Percentiles rank a stretch among this genome's conserved stretches.
These are phyloP conservation scores for Pachyramphus minor DNA, from an alignment of 2,113 vertebrate genomes.

Conservation along the genomic window DNA sequence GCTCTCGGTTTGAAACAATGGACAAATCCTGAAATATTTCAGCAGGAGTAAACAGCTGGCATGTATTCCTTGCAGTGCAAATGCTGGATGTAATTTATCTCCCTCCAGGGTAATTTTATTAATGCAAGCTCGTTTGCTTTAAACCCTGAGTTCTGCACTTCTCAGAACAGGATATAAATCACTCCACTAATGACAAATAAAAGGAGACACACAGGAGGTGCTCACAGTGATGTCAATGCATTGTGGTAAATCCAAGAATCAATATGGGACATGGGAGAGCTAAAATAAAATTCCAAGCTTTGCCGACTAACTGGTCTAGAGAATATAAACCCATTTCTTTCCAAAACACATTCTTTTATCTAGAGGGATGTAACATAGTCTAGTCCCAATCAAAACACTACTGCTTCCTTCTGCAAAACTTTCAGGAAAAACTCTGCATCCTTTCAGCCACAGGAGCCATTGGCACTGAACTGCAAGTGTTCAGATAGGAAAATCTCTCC, in stretches of 20 bases:
- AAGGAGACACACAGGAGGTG: constrained; percentile 26
- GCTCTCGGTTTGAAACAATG: not conserved
- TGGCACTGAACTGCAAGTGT: not conserved
- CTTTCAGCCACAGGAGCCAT: not conserved
- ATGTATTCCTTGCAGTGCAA: not conserved
- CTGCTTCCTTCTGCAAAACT: constrained; percentile 49
- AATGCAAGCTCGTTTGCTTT: constrained; percentile 13
- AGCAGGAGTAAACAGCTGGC: constrained; percentile 14
- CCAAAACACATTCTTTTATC: constrained; percentile 34
- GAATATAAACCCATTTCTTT: not conserved
- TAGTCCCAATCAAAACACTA: constrained; percentile 7
- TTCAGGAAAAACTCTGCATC: constrained; percentile 35
- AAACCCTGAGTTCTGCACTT: not conserved
- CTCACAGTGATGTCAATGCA: constrained; percentile 74
- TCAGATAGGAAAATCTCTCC: not conserved
- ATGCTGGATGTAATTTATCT: not conserved
- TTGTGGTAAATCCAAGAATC: constrained; percentile 65
- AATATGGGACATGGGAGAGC: constrained; percentile 11
- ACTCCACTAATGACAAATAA: constrained; percentile 26
- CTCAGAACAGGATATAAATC: constrained; percentile 64
- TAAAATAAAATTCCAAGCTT: not conserved
- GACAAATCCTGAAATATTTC: not conserved
- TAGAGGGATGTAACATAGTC: not conserved
- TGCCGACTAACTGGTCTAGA: not conserved
- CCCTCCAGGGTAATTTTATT: constrained; percentile 4